phyloP scores from a whole-genome alignment of 2,113 vertebrate genomes.

The Tylochromis polylepis region DNA sequence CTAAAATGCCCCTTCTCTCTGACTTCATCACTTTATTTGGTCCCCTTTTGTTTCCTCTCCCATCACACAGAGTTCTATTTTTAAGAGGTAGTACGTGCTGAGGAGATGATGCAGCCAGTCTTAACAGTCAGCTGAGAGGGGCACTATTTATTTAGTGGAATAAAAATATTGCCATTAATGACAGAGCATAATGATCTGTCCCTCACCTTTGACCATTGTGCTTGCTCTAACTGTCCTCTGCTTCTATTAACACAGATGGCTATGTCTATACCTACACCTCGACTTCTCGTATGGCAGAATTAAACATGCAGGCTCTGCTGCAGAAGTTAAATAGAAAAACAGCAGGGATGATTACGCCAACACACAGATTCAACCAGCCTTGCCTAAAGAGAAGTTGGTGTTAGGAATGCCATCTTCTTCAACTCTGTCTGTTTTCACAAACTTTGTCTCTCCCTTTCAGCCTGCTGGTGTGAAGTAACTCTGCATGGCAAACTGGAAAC shows the following conservation, averaged over 20 bases:
- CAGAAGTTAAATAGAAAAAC: slow-evolving; percentile 14
- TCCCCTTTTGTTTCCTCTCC: not conserved
- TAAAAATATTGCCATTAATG: not conserved
- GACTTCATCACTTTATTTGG: not conserved
- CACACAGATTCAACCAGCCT: slow-evolving; percentile 19
- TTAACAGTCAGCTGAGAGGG: slow-evolving; percentile 13
- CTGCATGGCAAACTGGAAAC: slow-evolving; percentile 62
- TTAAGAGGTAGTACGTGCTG: not conserved
- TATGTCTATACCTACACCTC: not conserved
- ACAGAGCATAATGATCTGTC: not conserved
- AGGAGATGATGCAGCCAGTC: slow-evolving; percentile 7
- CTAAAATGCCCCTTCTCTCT: slow-evolving; percentile 16
- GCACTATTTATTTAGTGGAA: not conserved
- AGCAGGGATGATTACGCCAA: not conserved
- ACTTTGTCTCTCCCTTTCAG: not conserved
- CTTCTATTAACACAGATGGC: slow-evolving; percentile 49
- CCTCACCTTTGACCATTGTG: not conserved
- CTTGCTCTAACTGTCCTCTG: slow-evolving; percentile 32
- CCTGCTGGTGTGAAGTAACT: slow-evolving; percentile 36
- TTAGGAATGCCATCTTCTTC: not conserved
- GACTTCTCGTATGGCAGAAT: not conserved
- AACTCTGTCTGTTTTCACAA: not conserved
- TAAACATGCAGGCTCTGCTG: slow-evolving; percentile 3
- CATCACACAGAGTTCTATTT: not conserved
- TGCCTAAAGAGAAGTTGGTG: slow-evolving; percentile 14